phyloP scores from a whole-genome alignment of 2,113 vertebrate genomes.

The Gymnocephalus cernua region DNA sequence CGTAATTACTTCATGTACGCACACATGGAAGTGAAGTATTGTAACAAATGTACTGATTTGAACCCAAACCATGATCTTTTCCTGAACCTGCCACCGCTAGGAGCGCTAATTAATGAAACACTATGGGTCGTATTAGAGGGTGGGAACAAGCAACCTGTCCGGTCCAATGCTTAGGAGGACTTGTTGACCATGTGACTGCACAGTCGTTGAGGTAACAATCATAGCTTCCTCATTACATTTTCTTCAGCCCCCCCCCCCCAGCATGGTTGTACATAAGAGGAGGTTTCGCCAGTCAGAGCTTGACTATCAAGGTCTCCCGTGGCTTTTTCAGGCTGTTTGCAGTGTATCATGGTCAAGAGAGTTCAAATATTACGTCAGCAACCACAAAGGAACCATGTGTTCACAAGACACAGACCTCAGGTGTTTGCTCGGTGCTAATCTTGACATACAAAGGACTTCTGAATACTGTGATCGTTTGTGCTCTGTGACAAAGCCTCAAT shows the following conservation, averaged over 20 bases:
- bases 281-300: neutral
- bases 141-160: too few relatives aligned
- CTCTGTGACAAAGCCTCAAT: constrained; percentile 2
- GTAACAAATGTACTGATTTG: too few relatives aligned
- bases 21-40: too few relatives aligned
- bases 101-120: too few relatives aligned
- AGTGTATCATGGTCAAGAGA: constrained; percentile 9
- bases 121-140: too few relatives aligned
- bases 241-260: too few relatives aligned
- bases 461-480: constrained; percentile 3
- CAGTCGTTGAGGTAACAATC: neutral
- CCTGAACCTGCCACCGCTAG: too few relatives aligned
- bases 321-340: constrained; percentile 6
- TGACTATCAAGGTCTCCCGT: neutral
- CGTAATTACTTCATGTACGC: too few relatives aligned
- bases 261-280: too few relatives aligned
- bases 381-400: constrained; percentile 14
- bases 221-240: neutral
- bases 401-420: constrained; percentile 27
- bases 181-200: too few relatives aligned
- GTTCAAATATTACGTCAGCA: constrained; percentile 23
- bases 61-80: too few relatives aligned
- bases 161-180: too few relatives aligned
- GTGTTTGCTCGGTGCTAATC: constrained; percentile 53
- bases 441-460: constrained; percentile 32